Percentiles rank a stretch among this genome's conserved stretches.
These are phyloP conservation scores for Drosophila austrosaltans DNA, from an alignment of 2,888 invertebrate species.

Conservation along the genomic window DNA sequence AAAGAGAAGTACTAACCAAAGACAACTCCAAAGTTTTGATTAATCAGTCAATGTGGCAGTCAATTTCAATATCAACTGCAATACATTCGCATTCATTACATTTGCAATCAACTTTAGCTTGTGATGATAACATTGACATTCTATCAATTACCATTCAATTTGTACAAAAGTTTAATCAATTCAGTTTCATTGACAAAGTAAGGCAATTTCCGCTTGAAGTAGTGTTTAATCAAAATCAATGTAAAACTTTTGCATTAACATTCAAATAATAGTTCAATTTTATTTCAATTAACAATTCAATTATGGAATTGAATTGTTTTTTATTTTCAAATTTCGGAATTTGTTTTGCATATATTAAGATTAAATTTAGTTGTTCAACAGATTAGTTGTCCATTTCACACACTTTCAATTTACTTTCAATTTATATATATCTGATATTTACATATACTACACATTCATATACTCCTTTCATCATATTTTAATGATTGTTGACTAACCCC, in stretches of 20 bases:
- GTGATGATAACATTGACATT: slow-evolving; percentile 4
- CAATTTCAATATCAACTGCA: background rate
- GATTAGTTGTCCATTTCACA: background rate
- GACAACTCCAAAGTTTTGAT: background rate
- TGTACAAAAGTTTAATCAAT: background rate
- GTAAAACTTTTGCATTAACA: background rate
- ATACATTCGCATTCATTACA: too few relatives aligned
- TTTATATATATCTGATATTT: background rate
- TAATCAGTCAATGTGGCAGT: background rate
- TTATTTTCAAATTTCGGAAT: too few relatives aligned
- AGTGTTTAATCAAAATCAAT: too few relatives aligned
- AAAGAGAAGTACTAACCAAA: background rate
- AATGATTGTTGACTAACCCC: slow-evolving; percentile 3
- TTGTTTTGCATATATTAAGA: background rate
- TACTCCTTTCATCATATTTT: slow-evolving; percentile 2
- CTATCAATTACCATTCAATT: background rate
- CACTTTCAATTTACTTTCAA: slow-evolving; percentile 4
- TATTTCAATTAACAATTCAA: background rate
- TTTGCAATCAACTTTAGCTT: background rate
- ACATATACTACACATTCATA: slow-evolving; percentile 3
- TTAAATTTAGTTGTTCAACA: background rate
- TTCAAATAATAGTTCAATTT: background rate
- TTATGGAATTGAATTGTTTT: background rate
- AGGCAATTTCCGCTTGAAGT: background rate
- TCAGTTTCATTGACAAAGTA: background rate